phyloP scores from a whole-genome alignment of 2,113 vertebrate species.

The Myotis brandtii region DNA sequence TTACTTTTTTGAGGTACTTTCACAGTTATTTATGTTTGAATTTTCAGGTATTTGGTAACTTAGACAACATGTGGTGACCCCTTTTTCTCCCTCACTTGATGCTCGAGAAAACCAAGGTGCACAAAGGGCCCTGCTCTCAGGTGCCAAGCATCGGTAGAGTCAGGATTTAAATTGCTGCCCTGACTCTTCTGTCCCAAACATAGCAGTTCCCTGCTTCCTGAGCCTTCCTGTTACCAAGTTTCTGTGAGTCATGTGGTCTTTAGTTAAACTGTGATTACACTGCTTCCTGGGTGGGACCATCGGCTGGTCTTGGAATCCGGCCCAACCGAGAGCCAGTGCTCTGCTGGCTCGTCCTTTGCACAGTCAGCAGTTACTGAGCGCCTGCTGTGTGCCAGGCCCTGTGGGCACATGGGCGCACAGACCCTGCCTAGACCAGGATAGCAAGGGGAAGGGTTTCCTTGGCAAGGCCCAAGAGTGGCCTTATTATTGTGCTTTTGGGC shows the following conservation, averaged over 20 bases:
- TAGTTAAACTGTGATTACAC: neutral
- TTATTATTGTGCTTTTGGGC: neutral
- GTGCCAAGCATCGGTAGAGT: neutral
- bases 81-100: neutral
- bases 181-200: neutral
- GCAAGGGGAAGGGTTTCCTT: neutral
- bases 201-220: neutral
- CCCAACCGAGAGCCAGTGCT: neutral
- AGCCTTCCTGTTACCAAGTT: neutral
- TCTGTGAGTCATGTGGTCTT: neutral
- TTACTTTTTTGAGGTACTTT: neutral
- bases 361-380: neutral
- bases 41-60: neutral
- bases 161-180: neutral
- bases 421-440: neutral
- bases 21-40: neutral
- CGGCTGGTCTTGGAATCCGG: neutral
- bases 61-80: neutral
- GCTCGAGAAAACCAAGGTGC: neutral
- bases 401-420: neutral
- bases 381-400: neutral
- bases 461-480: neutral
- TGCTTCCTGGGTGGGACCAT: neutral
- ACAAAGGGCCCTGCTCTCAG: neutral
- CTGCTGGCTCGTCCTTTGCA: neutral